Evolutionary conservation across 2,888 invertebrate genomes (phyloP), one percentile per base, ranked within the genome.

Genomic region (Drosophila eohydei): DNA sequence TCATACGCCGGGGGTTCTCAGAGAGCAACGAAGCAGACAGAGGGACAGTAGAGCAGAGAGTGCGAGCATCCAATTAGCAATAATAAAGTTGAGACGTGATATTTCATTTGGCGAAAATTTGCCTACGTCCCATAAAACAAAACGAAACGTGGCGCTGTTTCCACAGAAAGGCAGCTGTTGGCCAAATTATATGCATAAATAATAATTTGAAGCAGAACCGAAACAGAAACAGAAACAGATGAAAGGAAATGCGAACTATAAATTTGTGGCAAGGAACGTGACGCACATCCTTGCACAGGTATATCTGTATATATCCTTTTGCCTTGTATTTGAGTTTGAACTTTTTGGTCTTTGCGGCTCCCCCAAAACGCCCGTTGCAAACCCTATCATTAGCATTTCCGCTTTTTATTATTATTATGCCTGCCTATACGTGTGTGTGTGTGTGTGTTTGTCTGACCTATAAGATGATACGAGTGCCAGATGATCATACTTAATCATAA

Each of bases 311-410:
- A 52, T 48, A 52, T 80, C 77, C 75, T 74, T 77, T 34, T 21
- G 46, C 34, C n/a, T 28, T 5, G n/a, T 50, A 21, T 50, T 50
- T 51, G 26, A 28, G 28, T 54, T 54, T 51, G 34, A 51, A 50
- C 6, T 32, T 32, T 21, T 52, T 26, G 36, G 21, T 14, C 7
- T 51, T 21, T 12, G 44, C 7, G 2, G n/a, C 57, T 34, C 34
- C 50, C 50, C 32, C 50, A 16, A 34, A 50, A 34, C 50, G 50
- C 50, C 50, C 50, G 32, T 34, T 34, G 46, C 46, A 44, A 84
- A 91, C 91, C 92, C 92, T 92, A 92, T 92, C 92, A 92, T 92
- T 92, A 92, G 92, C 88, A 92, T 92, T 92, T 92, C 92, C 92
- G 92, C 92, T 92, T 92, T 92, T 92, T 92, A 92, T 91, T 91